Base-by-base conservation (phyloP, 2,113 vertebrate species). In the Microcebus jonahi region DNA sequence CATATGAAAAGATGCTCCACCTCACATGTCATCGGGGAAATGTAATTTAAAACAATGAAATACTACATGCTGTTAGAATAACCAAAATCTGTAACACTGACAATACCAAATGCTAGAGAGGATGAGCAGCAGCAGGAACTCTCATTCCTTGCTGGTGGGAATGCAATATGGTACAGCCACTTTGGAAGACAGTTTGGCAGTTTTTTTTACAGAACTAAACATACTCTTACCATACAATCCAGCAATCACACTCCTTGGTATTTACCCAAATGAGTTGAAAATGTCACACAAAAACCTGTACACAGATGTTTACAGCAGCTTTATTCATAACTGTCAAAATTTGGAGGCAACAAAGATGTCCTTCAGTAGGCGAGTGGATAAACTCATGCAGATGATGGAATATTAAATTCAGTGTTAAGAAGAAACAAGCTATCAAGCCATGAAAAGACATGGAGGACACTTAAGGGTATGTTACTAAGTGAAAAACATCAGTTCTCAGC, bases 251-350 rank as follows among this genome's bases (percentile, higher is more conserved):
- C 18, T 70, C 17, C 15, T 48, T 21, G 3, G 55, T 75, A 88
- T 57, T 75, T 70, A 81, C 18, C 48, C 82, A 85, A 77, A 55
- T 36, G 61, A 94, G 59, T 4, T 84, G 36, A 88, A 89, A 97
- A 89, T 7, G 2, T 93, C 12, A 23, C n/a, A 88, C 50, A 86
- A 94, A 83, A 86, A 12, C 79, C 1, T 57, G 18, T 4, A 55
- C 48, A 70, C 9, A 25, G 67, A 77, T 86, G 29, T 57, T 73
- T 57, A 85, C 7, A 81, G 75, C 13, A 79, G 48, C 61, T 67
- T 83, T 67, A 59, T 31, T 83, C 34, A 48, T 25, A 67, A 77
- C 6, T 53, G 42, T 39, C 57, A 80, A 80, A 87, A 65, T 23
- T 29, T 84, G 13, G 70, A 79, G 55, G 7, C 53, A 73, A 48